These are phyloP conservation scores for Nicator chloris DNA, from an alignment of 2,113 vertebrate genomes.

Conservation along the genomic window DNA sequence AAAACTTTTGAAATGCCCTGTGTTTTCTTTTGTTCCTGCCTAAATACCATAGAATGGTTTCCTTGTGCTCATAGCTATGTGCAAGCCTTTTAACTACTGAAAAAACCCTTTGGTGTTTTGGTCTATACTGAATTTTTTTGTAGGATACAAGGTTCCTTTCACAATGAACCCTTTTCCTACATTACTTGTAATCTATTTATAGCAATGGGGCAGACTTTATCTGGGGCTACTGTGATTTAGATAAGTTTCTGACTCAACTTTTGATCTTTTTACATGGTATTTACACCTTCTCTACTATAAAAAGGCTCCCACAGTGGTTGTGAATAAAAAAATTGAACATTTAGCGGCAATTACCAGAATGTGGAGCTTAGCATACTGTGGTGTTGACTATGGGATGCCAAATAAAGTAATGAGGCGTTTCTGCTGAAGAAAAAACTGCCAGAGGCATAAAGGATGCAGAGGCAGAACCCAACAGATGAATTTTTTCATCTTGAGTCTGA, in stretches of 20 bases:
- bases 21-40: neutral
- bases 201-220: neutral
- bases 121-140: neutral
- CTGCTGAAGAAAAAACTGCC: neutral
- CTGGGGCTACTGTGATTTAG: neutral
- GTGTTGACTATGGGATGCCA: neutral
- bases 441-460: neutral
- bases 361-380: neutral
- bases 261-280: neutral
- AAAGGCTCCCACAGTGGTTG: neutral
- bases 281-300: neutral
- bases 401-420: neutral
- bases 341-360: neutral
- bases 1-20: neutral
- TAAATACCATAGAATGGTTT: neutral
- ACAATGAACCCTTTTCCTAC: neutral
- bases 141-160: neutral
- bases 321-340: neutral
- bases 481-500: neutral
- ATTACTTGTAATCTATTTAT: neutral
- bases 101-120: neutral
- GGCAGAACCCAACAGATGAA: neutral
- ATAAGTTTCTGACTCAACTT: constrained; percentile 33
- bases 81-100: neutral
- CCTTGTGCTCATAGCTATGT: neutral